phyloP scores from a whole-genome alignment of 2,113 vertebrate genomes.

The Heteronetta atricapilla region DNA sequence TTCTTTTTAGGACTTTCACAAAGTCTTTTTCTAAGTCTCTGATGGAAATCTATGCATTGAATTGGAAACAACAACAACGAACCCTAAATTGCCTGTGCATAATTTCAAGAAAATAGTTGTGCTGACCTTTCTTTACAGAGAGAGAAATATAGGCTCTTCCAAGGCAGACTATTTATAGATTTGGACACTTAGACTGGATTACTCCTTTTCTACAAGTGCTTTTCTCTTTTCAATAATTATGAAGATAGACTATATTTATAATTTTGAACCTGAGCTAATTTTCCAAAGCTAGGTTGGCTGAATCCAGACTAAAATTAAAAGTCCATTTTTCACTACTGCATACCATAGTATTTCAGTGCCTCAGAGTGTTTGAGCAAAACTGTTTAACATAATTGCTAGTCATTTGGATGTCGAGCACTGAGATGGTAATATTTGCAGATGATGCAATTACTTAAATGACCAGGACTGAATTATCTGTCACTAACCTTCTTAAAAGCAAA shows the following conservation, averaged over 20 bases:
- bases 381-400: conserved; percentile 29
- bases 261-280: background rate
- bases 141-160: background rate
- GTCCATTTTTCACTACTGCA: background rate
- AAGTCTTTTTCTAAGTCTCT: background rate
- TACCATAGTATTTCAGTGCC: conserved; percentile 4
- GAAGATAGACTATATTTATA: background rate
- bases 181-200: background rate
- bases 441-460: conserved; percentile 47
- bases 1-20: background rate
- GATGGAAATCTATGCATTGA: background rate
- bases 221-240: background rate
- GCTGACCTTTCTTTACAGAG: background rate
- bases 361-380: conserved; percentile 11
- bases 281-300: background rate
- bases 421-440: conserved; percentile 45
- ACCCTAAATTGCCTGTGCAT: background rate
- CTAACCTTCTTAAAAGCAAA: conserved; percentile 4
- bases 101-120: background rate
- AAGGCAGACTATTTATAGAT: background rate
- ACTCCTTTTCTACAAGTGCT: background rate
- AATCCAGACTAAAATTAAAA: conserved; percentile 25
- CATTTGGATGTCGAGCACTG: background rate
- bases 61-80: background rate
- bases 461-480: conserved; percentile 30